These are phyloP conservation scores for Myiagra hebetior DNA, from an alignment of 2,113 vertebrate genomes.

Conservation along the genomic window DNA sequence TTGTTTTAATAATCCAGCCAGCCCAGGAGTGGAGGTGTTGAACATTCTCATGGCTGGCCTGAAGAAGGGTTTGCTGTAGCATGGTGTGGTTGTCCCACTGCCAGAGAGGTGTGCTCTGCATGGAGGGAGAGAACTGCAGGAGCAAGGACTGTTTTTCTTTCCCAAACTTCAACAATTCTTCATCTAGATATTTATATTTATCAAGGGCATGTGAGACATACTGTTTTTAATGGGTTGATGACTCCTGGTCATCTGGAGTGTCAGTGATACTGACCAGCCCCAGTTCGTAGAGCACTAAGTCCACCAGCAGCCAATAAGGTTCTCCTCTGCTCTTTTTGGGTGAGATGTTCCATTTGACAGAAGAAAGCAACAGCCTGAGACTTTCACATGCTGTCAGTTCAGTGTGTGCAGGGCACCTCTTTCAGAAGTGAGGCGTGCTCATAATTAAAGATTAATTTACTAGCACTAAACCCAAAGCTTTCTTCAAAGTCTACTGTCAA, in stretches of 20 bases:
- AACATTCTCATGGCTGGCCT: not conserved
- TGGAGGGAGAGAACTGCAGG: not conserved
- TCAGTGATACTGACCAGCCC: not conserved
- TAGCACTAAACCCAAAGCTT: conserved; percentile 37
- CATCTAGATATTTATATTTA: not conserved
- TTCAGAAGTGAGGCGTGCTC: not conserved
- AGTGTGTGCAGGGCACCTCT: not conserved
- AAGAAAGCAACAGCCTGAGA: not conserved
- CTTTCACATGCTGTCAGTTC: not conserved
- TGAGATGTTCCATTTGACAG: not conserved
- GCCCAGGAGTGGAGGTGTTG: not conserved
- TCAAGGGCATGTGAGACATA: not conserved
- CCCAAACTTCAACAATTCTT: not conserved
- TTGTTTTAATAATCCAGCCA: conserved; percentile 41
- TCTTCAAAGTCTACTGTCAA: conserved; percentile 47
- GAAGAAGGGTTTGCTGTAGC: not conserved
- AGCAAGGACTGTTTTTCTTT: not conserved
- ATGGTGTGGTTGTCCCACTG: not conserved
- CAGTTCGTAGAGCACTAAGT: not conserved
- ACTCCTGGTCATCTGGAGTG: not conserved
- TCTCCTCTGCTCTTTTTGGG: not conserved
- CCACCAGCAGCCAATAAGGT: not conserved
- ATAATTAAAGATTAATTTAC: conserved; percentile 53
- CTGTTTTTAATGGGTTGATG: not conserved
- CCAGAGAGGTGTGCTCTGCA: not conserved